Percentiles rank a stretch among this genome's conserved stretches.
Evolutionary conservation across 1,140 invertebrate genomes (phyloP).

Genomic region (Sarcophaga bullata): DNA sequence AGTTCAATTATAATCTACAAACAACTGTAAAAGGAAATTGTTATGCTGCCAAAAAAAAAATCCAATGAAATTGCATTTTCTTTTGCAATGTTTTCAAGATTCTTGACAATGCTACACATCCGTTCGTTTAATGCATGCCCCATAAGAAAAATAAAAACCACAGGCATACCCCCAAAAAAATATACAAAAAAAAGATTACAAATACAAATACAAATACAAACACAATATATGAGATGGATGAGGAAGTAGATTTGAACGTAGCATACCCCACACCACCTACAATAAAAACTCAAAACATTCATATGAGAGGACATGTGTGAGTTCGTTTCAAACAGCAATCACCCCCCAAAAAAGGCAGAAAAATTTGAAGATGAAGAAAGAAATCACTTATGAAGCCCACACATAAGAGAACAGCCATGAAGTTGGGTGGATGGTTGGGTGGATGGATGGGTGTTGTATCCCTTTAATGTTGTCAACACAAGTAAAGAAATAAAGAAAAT

Average conservation of each 20-base stretch:
- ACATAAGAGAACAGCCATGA: too few species aligned
- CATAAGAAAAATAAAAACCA: background rate
- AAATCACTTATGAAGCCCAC: background rate
- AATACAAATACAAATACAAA: too few species aligned
- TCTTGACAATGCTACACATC: background rate
- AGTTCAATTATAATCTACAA: background rate
- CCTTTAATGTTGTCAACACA: background rate
- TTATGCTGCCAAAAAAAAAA: conserved; percentile 8
- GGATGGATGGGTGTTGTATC: too few species aligned
- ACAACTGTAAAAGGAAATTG: background rate
- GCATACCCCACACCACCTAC: background rate
- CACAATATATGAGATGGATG: background rate
- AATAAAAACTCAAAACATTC: background rate
- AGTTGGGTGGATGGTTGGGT: too few species aligned
- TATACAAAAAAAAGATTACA: background rate
- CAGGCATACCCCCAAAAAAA: background rate
- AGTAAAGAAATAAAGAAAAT: background rate
- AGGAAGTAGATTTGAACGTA: background rate
- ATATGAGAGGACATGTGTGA: background rate
- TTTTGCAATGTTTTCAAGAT: background rate
- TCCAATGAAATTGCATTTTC: background rate
- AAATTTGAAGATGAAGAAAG: background rate
- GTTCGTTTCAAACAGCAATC: background rate
- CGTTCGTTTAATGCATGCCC: background rate
- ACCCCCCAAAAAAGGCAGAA: background rate